Evolutionary conservation across 2,888 invertebrate genomes (phyloP).

Genomic region (Trisateles emortualis): DNA sequence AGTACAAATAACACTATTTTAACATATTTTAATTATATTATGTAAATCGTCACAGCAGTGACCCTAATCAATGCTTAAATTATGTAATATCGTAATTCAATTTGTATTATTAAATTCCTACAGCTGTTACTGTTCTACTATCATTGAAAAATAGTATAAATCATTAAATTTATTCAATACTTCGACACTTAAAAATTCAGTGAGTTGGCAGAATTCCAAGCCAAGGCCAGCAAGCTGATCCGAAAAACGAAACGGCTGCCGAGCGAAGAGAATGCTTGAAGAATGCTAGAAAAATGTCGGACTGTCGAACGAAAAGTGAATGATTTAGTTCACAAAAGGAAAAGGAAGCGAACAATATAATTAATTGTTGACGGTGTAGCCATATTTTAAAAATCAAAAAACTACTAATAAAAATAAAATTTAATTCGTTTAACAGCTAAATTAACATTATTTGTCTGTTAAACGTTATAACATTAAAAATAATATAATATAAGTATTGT

Average conservation of each 20-base stretch:
- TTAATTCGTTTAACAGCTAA: too few relatives aligned
- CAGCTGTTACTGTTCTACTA: constrained; percentile 7
- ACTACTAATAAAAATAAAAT: too few relatives aligned
- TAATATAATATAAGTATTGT: too few relatives aligned
- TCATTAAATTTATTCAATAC: constrained; percentile 21
- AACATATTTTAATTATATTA: constrained; percentile 22
- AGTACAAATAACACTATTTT: constrained; percentile 47
- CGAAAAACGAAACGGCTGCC: constrained; percentile 62
- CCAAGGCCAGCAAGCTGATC: constrained; percentile 55
- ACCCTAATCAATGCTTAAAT: constrained; percentile 17
- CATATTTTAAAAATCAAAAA: neutral
- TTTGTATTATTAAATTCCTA: constrained; percentile 25
- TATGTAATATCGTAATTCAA: constrained; percentile 13
- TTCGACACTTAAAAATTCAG: constrained; percentile 43
- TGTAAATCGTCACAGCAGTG: constrained; percentile 37
- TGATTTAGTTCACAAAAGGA: neutral
- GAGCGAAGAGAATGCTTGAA: constrained; percentile 55
- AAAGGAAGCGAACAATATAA: neutral
- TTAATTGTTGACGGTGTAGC: neutral
- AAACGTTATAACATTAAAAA: too few relatives aligned
- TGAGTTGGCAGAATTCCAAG: constrained; percentile 59
- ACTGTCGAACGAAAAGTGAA: neutral
- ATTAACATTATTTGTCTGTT: too few relatives aligned
- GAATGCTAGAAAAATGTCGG: constrained; percentile 35
- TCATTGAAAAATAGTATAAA: constrained; percentile 2